These are phyloP conservation scores for Podarcis muralis DNA, from an alignment of 2,113 vertebrate genomes.

Conservation along the genomic window DNA sequence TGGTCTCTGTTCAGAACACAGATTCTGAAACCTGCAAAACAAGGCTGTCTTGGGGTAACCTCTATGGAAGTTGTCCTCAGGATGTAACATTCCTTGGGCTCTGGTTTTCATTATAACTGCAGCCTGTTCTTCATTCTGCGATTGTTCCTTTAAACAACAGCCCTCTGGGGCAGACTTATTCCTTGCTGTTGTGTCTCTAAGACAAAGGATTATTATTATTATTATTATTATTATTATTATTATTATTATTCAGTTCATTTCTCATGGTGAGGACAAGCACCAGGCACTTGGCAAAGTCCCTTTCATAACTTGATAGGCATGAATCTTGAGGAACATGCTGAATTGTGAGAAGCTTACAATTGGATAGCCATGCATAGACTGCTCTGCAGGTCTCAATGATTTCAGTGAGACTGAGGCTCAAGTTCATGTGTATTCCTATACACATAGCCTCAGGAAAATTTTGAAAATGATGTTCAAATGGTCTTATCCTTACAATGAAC, in stretches of 20 bases:
- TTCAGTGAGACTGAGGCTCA: neutral
- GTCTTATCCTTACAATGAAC: neutral
- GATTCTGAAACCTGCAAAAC: neutral
- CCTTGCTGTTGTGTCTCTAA: neutral
- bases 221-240: neutral
- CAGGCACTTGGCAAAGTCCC: neutral
- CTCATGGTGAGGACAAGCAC: neutral
- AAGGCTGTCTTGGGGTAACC: neutral
- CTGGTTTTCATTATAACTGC: slow-evolving; percentile 1
- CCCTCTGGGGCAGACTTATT: neutral
- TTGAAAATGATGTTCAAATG: neutral
- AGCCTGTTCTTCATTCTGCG: neutral
- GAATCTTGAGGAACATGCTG: neutral
- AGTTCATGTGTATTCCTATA: neutral
- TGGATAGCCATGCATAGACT: too few relatives aligned
- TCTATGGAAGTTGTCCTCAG: neutral
- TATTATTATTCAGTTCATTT: neutral
- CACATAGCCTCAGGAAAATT: too few relatives aligned
- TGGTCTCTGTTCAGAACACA: neutral
- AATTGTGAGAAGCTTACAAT: neutral
- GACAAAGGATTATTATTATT: neutral
- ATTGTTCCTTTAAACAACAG: neutral
- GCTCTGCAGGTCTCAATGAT: neutral
- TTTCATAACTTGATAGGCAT: neutral
- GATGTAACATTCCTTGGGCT: neutral